These are phyloP conservation scores for Scaptomyza cyrtandrae DNA, from an alignment of 2,888 invertebrate genomes.

Conservation along the genomic window DNA sequence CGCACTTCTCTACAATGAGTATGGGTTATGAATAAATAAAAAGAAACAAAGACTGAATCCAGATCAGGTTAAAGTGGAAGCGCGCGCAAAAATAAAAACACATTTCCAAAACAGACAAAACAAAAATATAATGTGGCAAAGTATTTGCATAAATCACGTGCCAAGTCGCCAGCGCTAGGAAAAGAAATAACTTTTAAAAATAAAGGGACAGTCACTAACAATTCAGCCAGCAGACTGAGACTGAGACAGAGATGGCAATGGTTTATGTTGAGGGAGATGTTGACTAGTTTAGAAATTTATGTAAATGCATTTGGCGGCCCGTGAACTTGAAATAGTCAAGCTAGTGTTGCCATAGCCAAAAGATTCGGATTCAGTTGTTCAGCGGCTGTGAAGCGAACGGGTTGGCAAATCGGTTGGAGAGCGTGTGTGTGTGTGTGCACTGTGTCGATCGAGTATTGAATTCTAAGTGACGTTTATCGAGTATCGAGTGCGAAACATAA, in stretches of 20 bases:
- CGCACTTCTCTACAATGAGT: background rate
- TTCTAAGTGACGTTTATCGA: slow-evolving; percentile 6
- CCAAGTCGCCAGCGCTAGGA: slow-evolving; percentile 33
- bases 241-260: background rate
- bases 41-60: slow-evolving; percentile 30
- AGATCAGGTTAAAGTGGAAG: slow-evolving; percentile 43
- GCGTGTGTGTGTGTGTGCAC: background rate
- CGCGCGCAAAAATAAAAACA: slow-evolving; percentile 14
- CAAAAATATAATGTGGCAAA: slow-evolving; percentile 15
- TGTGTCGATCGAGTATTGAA: slow-evolving; percentile 14
- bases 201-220: slow-evolving; percentile 33
- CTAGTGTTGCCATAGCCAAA: slow-evolving; percentile 11
- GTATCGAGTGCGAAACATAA: slow-evolving; percentile 27
- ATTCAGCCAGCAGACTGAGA: slow-evolving; percentile 9
- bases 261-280: slow-evolving; percentile 28
- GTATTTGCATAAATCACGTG: slow-evolving; percentile 76
- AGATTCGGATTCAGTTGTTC: slow-evolving; percentile 50
- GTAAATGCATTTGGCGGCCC: slow-evolving; percentile 67
- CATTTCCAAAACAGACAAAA: background rate
- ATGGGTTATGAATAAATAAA: slow-evolving; percentile 3
- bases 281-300: slow-evolving; percentile 68
- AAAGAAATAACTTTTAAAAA: slow-evolving; percentile 51
- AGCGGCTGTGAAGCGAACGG: slow-evolving; percentile 56
- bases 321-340: slow-evolving; percentile 69
- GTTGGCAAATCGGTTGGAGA: slow-evolving; percentile 20